phyloP scores from a whole-genome alignment of 2,113 vertebrate genomes.

The Leucopternis melanops region DNA sequence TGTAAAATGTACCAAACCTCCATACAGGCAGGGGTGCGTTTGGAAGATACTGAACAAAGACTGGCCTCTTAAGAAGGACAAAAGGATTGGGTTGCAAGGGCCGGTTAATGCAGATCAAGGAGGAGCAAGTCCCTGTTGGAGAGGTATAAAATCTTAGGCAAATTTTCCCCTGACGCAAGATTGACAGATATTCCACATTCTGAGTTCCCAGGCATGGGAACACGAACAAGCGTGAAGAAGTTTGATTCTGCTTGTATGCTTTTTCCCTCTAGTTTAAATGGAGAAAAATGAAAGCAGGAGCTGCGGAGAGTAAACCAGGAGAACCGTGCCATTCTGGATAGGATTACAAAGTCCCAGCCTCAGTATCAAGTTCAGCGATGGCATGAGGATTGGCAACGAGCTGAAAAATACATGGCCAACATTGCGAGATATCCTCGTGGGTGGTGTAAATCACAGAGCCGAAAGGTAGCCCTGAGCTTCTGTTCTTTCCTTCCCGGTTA shows the following conservation, averaged over 20 bases:
- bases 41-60: neutral
- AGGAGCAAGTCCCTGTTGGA: neutral
- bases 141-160: neutral
- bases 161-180: neutral
- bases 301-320: constrained; percentile 61
- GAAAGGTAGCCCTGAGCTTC: constrained; percentile 45
- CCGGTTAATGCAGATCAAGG: neutral
- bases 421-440: constrained; percentile 51
- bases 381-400: constrained; percentile 70
- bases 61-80: neutral
- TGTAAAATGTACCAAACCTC: neutral
- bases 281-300: constrained; percentile 60
- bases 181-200: neutral
- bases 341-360: constrained; percentile 61
- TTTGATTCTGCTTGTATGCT: neutral
- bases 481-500: neutral
- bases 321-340: constrained; percentile 60
- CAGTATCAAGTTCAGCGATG: constrained; percentile 57
- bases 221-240: neutral
- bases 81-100: neutral
- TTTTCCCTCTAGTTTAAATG: constrained; percentile 57
- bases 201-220: neutral
- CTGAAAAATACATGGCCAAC: constrained; percentile 57
- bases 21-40: neutral
- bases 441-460: neutral